These are phyloP conservation scores for Neodiprion pinetum DNA, from an alignment of 1,140 invertebrate species.

Conservation along the genomic window DNA sequence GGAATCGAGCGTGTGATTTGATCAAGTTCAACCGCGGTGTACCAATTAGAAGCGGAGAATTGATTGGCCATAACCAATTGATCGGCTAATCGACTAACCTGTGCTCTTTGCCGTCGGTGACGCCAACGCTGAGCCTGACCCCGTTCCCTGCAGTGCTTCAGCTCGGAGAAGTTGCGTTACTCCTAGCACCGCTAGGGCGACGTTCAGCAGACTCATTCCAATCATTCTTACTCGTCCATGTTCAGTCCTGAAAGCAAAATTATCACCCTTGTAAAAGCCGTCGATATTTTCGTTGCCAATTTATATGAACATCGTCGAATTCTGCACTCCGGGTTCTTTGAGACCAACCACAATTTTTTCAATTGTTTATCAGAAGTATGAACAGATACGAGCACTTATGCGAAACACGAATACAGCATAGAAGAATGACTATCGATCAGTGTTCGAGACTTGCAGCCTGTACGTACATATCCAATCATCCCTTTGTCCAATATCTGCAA, in stretches of 20 bases:
- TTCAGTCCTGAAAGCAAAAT: constrained; percentile 42
- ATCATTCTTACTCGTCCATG: constrained; percentile 55
- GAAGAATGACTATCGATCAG: no score
- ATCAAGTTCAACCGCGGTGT: not conserved
- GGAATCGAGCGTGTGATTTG: not conserved
- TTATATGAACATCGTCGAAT: no score
- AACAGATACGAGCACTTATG: no score
- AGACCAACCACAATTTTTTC: no score
- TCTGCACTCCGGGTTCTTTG: no score
- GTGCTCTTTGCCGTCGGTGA: constrained; percentile 51
- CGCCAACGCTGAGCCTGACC: constrained; percentile 28
- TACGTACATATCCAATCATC: no score
- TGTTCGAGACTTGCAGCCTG: no score
- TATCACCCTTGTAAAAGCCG: not conserved
- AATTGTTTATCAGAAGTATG: no score
- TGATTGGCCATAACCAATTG: not conserved
- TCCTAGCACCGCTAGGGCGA: constrained; percentile 52
- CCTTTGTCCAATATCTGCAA: no score
- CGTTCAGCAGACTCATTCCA: constrained; percentile 49
- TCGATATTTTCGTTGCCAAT: no score
- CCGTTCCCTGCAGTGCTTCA: constrained; percentile 23
- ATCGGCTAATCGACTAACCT: constrained; percentile 43
- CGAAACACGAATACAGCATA: no score
- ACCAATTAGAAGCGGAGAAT: not conserved
- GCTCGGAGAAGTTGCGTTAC: constrained; percentile 49